Conservation (phyloP, 2,113 vertebrate species). For the Peromyscus californicus region DNA sequence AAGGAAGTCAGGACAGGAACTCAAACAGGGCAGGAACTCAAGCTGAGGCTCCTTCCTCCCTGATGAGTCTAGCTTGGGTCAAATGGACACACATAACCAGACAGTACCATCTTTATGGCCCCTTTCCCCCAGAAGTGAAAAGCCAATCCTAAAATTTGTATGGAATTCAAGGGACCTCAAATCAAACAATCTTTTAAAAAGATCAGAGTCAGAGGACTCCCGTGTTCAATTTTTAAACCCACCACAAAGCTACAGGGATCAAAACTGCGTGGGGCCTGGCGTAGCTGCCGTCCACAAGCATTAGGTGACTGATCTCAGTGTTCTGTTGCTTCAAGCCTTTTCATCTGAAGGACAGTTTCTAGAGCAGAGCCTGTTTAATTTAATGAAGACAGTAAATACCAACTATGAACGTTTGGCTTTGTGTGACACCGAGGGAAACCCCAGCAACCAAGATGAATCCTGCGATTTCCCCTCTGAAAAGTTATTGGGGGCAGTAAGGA, state of each 20-base stretch:
- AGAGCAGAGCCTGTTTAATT: not conserved
- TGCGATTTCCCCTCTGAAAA: not conserved
- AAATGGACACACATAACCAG: no score
- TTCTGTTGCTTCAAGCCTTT: constrained; percentile 3
- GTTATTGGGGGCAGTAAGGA: not conserved
- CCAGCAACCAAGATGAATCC: not conserved
- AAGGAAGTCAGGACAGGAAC: no score
- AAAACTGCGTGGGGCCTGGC: not conserved
- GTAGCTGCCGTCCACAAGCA: not conserved
- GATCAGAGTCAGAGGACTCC: not conserved
- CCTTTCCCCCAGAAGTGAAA: not conserved
- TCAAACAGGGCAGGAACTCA: no score
- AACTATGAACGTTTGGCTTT: not conserved
- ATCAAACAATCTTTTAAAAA: not conserved
- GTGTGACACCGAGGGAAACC: not conserved
- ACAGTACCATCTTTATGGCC: not conserved
- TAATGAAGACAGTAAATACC: not conserved
- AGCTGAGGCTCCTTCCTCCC: no score
- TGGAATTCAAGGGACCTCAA: not conserved
- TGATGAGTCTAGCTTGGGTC: no score
- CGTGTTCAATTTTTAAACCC: not conserved
- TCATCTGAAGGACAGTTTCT: not conserved
- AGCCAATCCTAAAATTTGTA: not conserved
- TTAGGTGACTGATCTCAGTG: not conserved
- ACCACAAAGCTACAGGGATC: not conserved